Conservation (phyloP, 1,140 invertebrate species). For the Eupristina koningsbergeri region DNA sequence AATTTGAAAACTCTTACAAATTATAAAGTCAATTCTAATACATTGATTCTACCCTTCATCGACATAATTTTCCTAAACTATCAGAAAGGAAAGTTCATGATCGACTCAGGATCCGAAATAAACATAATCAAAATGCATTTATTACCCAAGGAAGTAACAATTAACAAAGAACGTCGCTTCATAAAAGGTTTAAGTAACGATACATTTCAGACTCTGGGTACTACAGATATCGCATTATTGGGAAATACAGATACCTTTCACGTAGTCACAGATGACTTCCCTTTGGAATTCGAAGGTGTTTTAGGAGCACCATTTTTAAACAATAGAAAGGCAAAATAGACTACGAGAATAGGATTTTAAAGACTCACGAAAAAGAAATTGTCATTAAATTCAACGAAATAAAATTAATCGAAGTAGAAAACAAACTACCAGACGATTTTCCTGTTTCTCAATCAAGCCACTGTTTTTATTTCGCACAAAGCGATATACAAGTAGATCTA, state of each 20-base stretch:
- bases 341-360: not conserved
- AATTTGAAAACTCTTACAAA: no score
- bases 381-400: not conserved
- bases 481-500: not conserved
- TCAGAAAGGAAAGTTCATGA: no score
- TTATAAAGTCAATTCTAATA: no score
- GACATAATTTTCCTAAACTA: no score
- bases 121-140: not conserved
- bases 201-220: not conserved
- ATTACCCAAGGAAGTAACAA: not conserved
- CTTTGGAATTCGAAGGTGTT: not conserved
- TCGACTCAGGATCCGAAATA: not conserved
- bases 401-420: not conserved
- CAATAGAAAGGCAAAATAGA: not conserved
- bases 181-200: not conserved
- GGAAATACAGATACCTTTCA: not conserved
- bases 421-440: not conserved
- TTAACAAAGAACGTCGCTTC: not conserved
- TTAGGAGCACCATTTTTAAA: not conserved
- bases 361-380: not conserved
- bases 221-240: not conserved
- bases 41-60: no score
- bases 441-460: not conserved
- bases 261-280: not conserved
- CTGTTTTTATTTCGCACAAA: not conserved